These are phyloP conservation scores for Acleris literana DNA, from an alignment of 2,888 invertebrate genomes.

Conservation along the genomic window DNA sequence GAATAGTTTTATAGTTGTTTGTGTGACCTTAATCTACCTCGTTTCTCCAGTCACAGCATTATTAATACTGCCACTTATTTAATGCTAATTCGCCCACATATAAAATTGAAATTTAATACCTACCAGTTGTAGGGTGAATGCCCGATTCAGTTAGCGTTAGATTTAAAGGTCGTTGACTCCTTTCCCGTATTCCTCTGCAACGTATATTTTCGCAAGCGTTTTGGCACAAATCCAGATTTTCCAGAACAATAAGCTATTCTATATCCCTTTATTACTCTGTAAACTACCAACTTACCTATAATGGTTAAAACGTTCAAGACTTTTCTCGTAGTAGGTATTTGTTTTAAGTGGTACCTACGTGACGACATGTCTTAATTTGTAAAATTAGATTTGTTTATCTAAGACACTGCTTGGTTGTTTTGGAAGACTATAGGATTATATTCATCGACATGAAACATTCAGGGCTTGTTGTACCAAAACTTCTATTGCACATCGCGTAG, in stretches of 20 bases:
- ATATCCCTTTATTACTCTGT: conserved; percentile 26
- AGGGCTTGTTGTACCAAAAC: background rate
- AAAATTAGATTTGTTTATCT: too few relatives aligned
- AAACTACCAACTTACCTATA: background rate
- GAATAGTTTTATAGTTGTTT: too few relatives aligned
- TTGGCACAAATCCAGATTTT: conserved; percentile 38
- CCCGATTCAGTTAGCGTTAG: conserved; percentile 25
- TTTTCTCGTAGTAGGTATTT: background rate
- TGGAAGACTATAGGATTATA: too few relatives aligned
- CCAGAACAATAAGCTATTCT: conserved; percentile 16
- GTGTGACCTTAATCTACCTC: background rate
- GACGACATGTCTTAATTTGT: too few relatives aligned
- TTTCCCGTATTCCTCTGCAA: conserved; percentile 36
- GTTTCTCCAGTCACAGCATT: background rate
- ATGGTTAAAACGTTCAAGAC: background rate
- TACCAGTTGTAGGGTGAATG: conserved; percentile 23
- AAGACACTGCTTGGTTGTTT: too few relatives aligned
- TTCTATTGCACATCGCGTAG: conserved; percentile 13
- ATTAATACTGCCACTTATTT: background rate
- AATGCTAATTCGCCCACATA: conserved; percentile 7
- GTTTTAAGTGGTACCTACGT: too few relatives aligned
- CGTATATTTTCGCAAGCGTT: conserved; percentile 28
- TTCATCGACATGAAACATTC: too few relatives aligned
- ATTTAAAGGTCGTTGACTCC: conserved; percentile 41
- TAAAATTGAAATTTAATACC: conserved; percentile 1